phyloP scores from a whole-genome alignment of 2,113 vertebrate genomes.

The Perognathus longimembris region DNA sequence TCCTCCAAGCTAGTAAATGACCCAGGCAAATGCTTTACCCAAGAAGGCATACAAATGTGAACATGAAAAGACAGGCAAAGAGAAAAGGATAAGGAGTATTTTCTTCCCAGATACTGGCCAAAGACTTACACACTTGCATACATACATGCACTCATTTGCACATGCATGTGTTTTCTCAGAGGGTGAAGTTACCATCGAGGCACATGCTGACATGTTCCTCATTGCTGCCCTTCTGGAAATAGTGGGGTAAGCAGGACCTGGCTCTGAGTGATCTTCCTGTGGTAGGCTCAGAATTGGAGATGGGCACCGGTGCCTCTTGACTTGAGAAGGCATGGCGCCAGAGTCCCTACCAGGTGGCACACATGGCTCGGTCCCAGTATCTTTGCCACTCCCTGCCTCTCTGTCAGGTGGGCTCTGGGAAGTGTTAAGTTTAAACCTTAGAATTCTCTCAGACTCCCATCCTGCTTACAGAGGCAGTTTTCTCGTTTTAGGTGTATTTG shows the following conservation, averaged over 20 bases:
- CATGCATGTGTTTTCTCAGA: too few species aligned
- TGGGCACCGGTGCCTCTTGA: not conserved
- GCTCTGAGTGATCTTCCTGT: too few species aligned
- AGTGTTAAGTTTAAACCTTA: not conserved
- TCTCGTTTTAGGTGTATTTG: conserved; percentile 92
- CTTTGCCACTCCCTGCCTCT: too few species aligned
- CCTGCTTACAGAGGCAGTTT: not conserved
- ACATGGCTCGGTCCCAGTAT: too few species aligned
- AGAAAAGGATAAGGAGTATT: accelerated
- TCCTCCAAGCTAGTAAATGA: not conserved
- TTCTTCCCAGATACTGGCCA: not conserved
- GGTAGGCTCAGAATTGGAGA: too few species aligned
- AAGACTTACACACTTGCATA: not conserved
- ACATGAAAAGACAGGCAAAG: not conserved
- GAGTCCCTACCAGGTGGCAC: too few species aligned
- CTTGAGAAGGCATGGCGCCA: not conserved
- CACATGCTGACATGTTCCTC: too few species aligned
- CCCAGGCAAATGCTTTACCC: not conserved
- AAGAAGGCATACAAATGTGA: not conserved
- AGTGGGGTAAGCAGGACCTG: too few species aligned
- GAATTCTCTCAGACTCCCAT: not conserved
- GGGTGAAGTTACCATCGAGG: too few species aligned
- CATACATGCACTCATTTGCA: too few species aligned
- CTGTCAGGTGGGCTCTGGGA: not conserved
- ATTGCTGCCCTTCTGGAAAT: too few species aligned